phyloP scores from a whole-genome alignment of 2,888 invertebrate species.

The Melikaiella ostensackeni region DNA sequence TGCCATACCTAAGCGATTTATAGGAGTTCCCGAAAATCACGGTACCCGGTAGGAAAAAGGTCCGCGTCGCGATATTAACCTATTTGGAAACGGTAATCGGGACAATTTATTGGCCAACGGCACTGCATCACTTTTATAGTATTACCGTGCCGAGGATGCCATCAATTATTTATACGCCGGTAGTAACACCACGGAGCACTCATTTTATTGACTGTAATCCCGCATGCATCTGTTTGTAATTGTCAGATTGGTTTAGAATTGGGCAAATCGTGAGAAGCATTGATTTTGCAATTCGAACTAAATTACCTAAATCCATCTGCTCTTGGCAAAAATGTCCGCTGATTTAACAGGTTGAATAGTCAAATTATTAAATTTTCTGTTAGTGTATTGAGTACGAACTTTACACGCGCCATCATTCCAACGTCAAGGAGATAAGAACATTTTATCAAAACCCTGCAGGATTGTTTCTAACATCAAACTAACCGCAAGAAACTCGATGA shows the following conservation, averaged over 20 bases:
- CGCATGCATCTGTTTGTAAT: constrained; percentile 37
- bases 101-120: constrained; percentile 59
- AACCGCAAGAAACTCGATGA: too few relatives aligned
- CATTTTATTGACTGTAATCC: constrained; percentile 31
- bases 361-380: constrained; percentile 2
- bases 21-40: constrained; percentile 50
- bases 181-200: constrained; percentile 42
- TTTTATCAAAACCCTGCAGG: background rate
- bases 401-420: background rate
- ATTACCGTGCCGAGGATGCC: constrained; percentile 40
- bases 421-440: background rate
- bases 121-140: constrained; percentile 60
- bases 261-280: background rate
- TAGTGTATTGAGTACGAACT: background rate
- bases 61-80: constrained; percentile 57
- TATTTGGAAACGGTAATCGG: constrained; percentile 60
- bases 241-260: constrained; percentile 35
- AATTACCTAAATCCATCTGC: constrained; percentile 14
- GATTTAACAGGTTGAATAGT: background rate
- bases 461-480: too few relatives aligned
- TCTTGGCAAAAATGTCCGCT: background rate
- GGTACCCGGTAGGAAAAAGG: constrained; percentile 48
- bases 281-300: constrained; percentile 35
- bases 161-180: constrained; percentile 56
- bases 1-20: constrained; percentile 56